phyloP scores from a whole-genome alignment of 2,113 vertebrate species.

The Cottus gobio region DNA sequence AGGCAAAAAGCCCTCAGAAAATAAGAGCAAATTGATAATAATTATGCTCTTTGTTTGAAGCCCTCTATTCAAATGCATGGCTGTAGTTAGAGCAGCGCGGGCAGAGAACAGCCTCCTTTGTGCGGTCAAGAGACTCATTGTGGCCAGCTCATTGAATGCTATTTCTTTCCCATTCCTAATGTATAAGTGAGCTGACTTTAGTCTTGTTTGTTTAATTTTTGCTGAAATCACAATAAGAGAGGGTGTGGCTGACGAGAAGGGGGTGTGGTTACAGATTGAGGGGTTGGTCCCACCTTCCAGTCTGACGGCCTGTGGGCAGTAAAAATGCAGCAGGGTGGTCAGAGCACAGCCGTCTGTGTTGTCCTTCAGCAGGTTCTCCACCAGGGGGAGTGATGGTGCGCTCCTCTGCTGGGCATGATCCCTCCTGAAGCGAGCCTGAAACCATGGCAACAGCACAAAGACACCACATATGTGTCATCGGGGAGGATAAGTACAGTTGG shows the following conservation, averaged over 20 bases:
- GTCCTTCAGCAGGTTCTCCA: constrained; percentile 96
- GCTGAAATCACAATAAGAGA: constrained; percentile 10
- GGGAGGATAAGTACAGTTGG: constrained; percentile 3
- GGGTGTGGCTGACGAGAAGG: not conserved
- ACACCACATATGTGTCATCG: constrained; percentile 57
- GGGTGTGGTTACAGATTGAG: constrained; percentile 27
- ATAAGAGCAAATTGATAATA: constrained; percentile 16
- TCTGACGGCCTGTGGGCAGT: constrained; percentile 90
- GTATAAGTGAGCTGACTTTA: not conserved
- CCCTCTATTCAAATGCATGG: not conserved
- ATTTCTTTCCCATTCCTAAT: constrained; percentile 15
- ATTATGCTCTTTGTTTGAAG: constrained; percentile 47
- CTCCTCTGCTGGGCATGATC: constrained; percentile 87
- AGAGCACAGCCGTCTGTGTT: constrained; percentile 94
- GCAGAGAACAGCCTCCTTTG: constrained; percentile 46
- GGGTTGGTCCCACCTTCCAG: constrained; percentile 86
- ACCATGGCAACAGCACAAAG: constrained; percentile 63
- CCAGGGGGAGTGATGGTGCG: constrained; percentile 90
- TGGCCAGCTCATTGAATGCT: constrained; percentile 11
- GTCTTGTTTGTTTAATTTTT: constrained; percentile 4
- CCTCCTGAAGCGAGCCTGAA: constrained; percentile 90
- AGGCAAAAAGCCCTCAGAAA: not conserved
- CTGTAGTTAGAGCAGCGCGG: not conserved
- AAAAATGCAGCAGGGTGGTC: constrained; percentile 94
- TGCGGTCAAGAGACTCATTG: constrained; percentile 23